These are phyloP conservation scores for Brachionus asplanchnoidis DNA, from an alignment of 1,140 invertebrate species.

Conservation along the genomic window DNA sequence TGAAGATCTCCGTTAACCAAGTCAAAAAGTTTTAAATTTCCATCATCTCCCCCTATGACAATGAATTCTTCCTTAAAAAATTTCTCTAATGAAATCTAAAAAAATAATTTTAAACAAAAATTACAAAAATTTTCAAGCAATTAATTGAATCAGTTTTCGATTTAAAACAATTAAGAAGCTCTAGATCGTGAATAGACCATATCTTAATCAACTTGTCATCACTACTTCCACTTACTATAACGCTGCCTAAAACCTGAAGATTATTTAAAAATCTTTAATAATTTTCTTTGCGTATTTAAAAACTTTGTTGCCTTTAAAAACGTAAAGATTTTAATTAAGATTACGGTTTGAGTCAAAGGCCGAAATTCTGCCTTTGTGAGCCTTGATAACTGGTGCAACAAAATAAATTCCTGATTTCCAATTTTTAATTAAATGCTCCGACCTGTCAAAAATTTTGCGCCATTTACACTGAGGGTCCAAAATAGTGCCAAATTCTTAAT, in stretches of 20 bases:
- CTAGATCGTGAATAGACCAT: not conserved
- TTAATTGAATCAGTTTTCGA: not conserved
- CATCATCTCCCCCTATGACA: not conserved
- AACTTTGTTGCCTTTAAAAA: not conserved
- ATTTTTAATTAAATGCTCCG: slow-evolving; percentile 48
- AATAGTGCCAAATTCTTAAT: not conserved
- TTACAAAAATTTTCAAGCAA: slow-evolving; percentile 23
- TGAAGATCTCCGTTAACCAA: not conserved
- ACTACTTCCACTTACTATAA: slow-evolving; percentile 7
- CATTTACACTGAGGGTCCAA: slow-evolving; percentile 45
- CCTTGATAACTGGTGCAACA: slow-evolving; percentile 47
- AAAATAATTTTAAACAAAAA: not conserved
- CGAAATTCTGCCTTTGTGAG: slow-evolving; percentile 49
- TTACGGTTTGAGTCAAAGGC: slow-evolving; percentile 49
- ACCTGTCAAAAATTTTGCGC: slow-evolving; percentile 48
- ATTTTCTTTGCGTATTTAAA: not conserved
- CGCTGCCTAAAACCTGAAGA: not conserved
- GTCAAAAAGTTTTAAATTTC: not conserved
- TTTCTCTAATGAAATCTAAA: not conserved
- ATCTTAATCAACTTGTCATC: slow-evolving; percentile 12
- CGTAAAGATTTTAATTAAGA: not conserved
- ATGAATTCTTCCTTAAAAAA: not conserved
- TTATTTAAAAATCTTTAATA: not conserved
- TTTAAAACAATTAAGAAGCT: slow-evolving; percentile 2
- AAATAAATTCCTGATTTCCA: slow-evolving; percentile 49